Evolutionary conservation across 2,797 vertebrate species (phyloP).

Genomic region (Acrocephalus scirpaceus): DNA sequence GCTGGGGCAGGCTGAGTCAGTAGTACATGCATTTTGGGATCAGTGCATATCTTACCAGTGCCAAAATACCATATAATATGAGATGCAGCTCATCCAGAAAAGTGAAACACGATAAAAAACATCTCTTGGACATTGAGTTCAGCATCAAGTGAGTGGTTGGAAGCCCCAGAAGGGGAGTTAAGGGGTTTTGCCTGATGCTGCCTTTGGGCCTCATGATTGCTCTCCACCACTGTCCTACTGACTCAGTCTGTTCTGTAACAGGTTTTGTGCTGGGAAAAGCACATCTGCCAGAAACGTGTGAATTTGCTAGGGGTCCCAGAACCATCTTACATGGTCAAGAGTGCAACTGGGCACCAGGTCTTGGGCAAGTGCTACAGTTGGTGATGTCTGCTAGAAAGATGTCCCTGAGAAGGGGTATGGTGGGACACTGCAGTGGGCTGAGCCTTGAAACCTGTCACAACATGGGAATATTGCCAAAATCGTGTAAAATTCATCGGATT

Average conservation of each 20-base stretch:
- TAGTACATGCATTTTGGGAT: neutral
- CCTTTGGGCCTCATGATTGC: neutral
- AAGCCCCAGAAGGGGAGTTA: neutral
- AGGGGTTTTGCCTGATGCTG: neutral
- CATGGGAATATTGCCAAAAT: neutral
- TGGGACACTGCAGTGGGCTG: neutral
- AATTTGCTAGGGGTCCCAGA: neutral
- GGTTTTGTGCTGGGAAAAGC: neutral
- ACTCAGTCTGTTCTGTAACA: neutral
- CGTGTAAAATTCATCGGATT: neutral
- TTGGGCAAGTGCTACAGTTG: neutral
- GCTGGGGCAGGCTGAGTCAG: rapidly evolving
- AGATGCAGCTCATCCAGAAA: neutral
- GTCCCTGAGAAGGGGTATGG: neutral
- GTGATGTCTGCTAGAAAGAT: neutral
- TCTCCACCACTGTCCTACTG: neutral
- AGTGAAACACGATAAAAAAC: neutral
- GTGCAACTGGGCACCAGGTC: neutral
- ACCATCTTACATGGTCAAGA: neutral
- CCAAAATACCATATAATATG: neutral
- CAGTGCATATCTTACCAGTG: neutral
- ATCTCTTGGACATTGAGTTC: neutral
- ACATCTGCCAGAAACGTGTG: neutral
- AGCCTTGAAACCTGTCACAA: neutral
- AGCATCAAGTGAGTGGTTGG: neutral